phyloP scores from a whole-genome alignment of 1,140 invertebrate species.

The Macrocentrus cingulum region DNA sequence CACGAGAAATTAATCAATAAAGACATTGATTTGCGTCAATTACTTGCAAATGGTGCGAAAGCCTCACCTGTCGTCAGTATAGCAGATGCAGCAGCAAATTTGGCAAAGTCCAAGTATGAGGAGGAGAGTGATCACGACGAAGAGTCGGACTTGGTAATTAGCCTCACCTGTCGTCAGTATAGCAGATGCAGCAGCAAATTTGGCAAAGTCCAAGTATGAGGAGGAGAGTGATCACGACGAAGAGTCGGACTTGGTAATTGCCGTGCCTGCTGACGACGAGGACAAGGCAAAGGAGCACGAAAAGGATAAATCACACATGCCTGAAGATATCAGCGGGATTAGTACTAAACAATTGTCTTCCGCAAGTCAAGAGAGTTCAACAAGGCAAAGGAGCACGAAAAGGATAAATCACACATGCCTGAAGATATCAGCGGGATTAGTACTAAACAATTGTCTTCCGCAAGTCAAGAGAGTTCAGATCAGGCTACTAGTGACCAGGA shows the following conservation, averaged over 20 bases:
- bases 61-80: slow-evolving; percentile 43
- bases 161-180: slow-evolving; percentile 45
- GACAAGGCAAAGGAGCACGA: slow-evolving; percentile 41
- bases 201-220: slow-evolving; percentile 48
- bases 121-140: slow-evolving; percentile 56
- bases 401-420: slow-evolving; percentile 33
- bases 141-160: slow-evolving; percentile 50
- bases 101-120: slow-evolving; percentile 48
- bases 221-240: slow-evolving; percentile 56
- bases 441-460: slow-evolving; percentile 1
- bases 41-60: slow-evolving; percentile 39
- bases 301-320: slow-evolving; percentile 35
- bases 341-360: slow-evolving; percentile 1
- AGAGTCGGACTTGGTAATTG: slow-evolving; percentile 51
- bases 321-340: slow-evolving; percentile 29
- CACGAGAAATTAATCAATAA: too few relatives aligned
- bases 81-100: slow-evolving; percentile 48
- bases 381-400: slow-evolving; percentile 38
- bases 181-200: slow-evolving; percentile 48
- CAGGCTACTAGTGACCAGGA: slow-evolving; percentile 31
- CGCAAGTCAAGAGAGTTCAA: slow-evolving; percentile 16
- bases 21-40: slow-evolving; percentile 49
- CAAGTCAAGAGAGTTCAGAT: not conserved
- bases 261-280: slow-evolving; percentile 51
- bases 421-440: slow-evolving; percentile 29